Conservation (phyloP, 2,888 invertebrate genomes). For the Anoplius nigerrimus region DNA sequence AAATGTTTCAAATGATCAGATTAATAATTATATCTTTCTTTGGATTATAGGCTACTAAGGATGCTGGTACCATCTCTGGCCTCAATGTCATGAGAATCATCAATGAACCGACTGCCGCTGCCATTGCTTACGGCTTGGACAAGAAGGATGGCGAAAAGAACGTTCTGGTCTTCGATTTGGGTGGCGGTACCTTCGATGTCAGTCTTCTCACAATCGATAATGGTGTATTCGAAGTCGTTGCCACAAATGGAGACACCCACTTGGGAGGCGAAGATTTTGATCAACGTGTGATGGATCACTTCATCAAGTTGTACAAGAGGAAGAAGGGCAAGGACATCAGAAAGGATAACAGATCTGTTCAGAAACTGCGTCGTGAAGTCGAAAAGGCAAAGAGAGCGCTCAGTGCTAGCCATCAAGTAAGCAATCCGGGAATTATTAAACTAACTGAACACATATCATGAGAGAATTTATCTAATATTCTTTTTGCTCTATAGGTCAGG, state of each 20-base stretch:
- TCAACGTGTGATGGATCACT: slow-evolving; percentile 98
- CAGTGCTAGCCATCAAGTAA: slow-evolving; percentile 90
- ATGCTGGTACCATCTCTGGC: slow-evolving; percentile 97
- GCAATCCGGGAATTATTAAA: neutral
- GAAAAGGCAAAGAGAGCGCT: slow-evolving; percentile 98
- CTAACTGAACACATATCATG: neutral
- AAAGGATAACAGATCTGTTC: slow-evolving; percentile 95
- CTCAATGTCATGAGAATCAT: slow-evolving; percentile 96
- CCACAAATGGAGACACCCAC: slow-evolving; percentile 97
- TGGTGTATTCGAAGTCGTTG: slow-evolving; percentile 96
- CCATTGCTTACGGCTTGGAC: slow-evolving; percentile 97
- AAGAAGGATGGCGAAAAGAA: slow-evolving; percentile 99
- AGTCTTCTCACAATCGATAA: slow-evolving; percentile 98
- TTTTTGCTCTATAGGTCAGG: slow-evolving; percentile 78
- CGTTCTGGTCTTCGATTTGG: slow-evolving; percentile 98
- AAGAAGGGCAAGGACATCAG: slow-evolving; percentile 98
- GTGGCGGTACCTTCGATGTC: slow-evolving; percentile 99
- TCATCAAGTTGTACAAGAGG: slow-evolving; percentile 98
- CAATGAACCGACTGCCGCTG: slow-evolving; percentile 98
- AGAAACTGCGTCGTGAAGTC: slow-evolving; percentile 96
- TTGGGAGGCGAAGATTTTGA: slow-evolving; percentile 99
- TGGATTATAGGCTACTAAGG: slow-evolving; percentile 89
- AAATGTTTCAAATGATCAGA: neutral
- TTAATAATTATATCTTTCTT: neutral
- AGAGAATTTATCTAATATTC: neutral